A percentile compares a stretch with the other conserved stretches of the same genome.
Evolutionary conservation across 2,888 invertebrate species (phyloP).

Genomic region (Eupithecia subumbrata): DNA sequence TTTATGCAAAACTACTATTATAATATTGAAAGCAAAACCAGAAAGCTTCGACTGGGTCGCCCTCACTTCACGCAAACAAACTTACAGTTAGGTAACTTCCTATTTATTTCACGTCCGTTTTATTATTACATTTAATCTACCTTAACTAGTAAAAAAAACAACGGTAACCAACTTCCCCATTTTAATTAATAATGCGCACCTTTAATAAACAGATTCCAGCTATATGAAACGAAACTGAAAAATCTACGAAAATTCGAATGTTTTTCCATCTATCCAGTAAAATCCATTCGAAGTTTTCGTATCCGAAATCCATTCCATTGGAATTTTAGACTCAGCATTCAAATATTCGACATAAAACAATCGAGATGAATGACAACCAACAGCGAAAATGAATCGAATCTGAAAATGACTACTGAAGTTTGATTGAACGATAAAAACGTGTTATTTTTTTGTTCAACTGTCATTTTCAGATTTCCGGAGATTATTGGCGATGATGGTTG

Average conservation of each 20-base stretch:
- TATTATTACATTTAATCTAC: not conserved
- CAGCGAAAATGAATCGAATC: slow-evolving; percentile 9
- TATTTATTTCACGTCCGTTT: not conserved
- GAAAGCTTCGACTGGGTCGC: too few relatives aligned
- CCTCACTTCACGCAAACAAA: not conserved
- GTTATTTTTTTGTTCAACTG: slow-evolving; percentile 13
- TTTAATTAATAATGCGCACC: not conserved
- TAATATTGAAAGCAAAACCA: not conserved
- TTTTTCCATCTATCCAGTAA: too few relatives aligned
- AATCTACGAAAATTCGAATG: too few relatives aligned
- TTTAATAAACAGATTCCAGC: not conserved
- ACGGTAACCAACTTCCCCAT: not conserved
- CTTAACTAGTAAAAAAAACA: not conserved
- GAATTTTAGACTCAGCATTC: not conserved
- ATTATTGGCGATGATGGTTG: not conserved
- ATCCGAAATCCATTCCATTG: not conserved
- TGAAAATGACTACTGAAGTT: slow-evolving; percentile 17
- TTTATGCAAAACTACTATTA: not conserved
- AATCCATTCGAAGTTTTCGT: not conserved
- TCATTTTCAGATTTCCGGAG: slow-evolving; percentile 2
- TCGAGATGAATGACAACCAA: slow-evolving; percentile 5
- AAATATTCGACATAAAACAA: slow-evolving; percentile 1
- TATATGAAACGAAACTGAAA: not conserved
- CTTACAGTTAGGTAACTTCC: not conserved
- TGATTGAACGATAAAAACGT: slow-evolving; percentile 17